Conservation (phyloP, 2,888 invertebrate genomes). For the Luperina nickerlii region DNA sequence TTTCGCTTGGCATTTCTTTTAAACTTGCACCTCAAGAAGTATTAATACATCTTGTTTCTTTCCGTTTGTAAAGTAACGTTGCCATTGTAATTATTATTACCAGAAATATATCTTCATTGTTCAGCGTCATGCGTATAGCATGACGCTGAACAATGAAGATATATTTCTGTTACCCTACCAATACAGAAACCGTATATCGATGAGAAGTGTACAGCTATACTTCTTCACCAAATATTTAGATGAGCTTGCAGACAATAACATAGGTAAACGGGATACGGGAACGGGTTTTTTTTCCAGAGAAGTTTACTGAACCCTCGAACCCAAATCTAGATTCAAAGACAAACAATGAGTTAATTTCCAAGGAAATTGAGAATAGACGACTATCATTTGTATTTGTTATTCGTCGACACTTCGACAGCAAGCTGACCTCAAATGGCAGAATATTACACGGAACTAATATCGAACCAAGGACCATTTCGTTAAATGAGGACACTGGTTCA, state of each 20-base stretch:
- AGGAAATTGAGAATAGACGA: conserved; percentile 21
- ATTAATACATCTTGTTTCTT: conserved; percentile 2
- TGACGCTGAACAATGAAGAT: too few species aligned
- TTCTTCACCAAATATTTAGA: conserved; percentile 30
- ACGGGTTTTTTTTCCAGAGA: conserved; percentile 15
- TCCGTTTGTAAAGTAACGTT: conserved; percentile 1
- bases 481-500: conserved; percentile 38
- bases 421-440: conserved; percentile 38
- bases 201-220: not conserved
- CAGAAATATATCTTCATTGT: conserved; percentile 1
- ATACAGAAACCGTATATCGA: not conserved
- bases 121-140: not conserved
- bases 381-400: conserved; percentile 28
- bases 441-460: conserved; percentile 37
- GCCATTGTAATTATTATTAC: not conserved
- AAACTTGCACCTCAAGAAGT: conserved; percentile 6
- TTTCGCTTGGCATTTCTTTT: conserved; percentile 25
- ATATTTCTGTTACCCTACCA: not conserved
- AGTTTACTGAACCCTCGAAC: conserved; percentile 41
- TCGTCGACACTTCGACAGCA: not conserved
- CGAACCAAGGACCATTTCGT: conserved; percentile 21
- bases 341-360: conserved; percentile 31
- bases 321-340: conserved; percentile 37
- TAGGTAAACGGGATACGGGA: conserved; percentile 24
- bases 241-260: conserved; percentile 23